Evolutionary conservation across 2,888 invertebrate genomes (phyloP).

Genomic region (Nasonia oneida): DNA sequence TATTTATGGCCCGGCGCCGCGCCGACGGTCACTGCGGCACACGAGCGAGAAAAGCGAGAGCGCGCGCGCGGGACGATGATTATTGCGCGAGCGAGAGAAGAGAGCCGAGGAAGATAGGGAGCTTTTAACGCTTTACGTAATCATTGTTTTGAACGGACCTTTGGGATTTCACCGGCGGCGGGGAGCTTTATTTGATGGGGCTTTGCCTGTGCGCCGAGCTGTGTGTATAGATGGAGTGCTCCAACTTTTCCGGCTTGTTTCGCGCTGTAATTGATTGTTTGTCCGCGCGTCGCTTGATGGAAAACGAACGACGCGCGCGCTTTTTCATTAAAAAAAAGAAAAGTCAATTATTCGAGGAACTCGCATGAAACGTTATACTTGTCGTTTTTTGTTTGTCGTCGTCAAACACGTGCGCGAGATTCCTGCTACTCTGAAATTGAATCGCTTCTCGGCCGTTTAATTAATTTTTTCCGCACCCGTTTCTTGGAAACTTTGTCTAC

Average conservation of each 20-base stretch:
- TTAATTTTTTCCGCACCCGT: too few species aligned
- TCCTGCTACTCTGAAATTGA: too few species aligned
- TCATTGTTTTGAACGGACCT: neutral
- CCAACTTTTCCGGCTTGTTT: neutral
- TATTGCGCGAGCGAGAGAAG: neutral
- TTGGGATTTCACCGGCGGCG: neutral
- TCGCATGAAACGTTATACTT: too few species aligned
- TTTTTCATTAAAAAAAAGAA: neutral
- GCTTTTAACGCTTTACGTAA: neutral
- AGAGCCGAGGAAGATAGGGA: neutral
- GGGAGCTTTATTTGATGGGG: too few species aligned
- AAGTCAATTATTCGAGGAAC: too few species aligned
- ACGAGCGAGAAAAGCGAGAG: neutral
- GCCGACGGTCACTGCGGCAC: neutral
- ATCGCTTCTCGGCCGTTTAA: too few species aligned
- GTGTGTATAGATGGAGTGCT: too few species aligned
- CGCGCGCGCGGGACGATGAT: neutral
- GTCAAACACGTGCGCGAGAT: neutral
- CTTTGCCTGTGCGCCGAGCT: too few species aligned
- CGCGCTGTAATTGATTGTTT: neutral
- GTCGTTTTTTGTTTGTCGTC: too few species aligned
- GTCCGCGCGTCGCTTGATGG: neutral
- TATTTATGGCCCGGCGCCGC: neutral
- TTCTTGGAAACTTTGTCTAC: too few species aligned
- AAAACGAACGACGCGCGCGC: neutral